Evolutionary conservation across 2,888 invertebrate genomes (phyloP).

Genomic region (Autographa gamma): DNA sequence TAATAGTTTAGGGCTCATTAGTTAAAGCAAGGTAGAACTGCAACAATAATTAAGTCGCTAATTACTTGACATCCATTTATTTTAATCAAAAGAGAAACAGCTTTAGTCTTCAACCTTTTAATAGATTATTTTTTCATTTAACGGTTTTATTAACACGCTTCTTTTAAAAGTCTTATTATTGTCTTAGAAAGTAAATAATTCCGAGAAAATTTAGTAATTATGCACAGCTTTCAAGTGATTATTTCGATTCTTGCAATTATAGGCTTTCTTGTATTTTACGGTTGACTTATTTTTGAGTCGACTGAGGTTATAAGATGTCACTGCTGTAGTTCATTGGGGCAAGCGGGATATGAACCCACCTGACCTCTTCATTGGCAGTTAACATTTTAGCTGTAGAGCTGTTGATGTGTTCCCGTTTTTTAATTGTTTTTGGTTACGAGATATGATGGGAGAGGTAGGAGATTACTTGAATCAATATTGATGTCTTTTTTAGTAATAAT

Average conservation of each 20-base stretch:
- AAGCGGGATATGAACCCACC: slow-evolving; percentile 29
- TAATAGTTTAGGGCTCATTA: neutral
- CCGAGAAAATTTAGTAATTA: neutral
- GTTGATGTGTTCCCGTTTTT: neutral
- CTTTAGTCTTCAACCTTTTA: neutral
- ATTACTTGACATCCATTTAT: neutral
- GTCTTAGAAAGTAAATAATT: neutral
- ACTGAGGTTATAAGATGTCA: slow-evolving; percentile 7
- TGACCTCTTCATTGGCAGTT: slow-evolving; percentile 38
- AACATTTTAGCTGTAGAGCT: slow-evolving; percentile 8
- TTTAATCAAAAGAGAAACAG: neutral
- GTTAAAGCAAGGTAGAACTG: neutral
- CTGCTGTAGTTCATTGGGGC: slow-evolving; percentile 19
- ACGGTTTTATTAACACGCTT: neutral
- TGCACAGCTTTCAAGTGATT: slow-evolving; percentile 2
- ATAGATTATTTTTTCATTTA: neutral
- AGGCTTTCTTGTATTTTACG: neutral
- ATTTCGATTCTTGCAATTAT: neutral
- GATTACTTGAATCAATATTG: neutral
- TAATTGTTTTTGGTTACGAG: too few relatives aligned
- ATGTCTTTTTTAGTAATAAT: neutral
- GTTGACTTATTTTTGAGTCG: neutral
- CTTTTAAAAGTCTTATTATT: neutral
- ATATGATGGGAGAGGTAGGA: neutral
- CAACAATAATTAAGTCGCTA: neutral